Conservation (phyloP, 2,888 invertebrate species). For the Rotaria macrura region DNA sequence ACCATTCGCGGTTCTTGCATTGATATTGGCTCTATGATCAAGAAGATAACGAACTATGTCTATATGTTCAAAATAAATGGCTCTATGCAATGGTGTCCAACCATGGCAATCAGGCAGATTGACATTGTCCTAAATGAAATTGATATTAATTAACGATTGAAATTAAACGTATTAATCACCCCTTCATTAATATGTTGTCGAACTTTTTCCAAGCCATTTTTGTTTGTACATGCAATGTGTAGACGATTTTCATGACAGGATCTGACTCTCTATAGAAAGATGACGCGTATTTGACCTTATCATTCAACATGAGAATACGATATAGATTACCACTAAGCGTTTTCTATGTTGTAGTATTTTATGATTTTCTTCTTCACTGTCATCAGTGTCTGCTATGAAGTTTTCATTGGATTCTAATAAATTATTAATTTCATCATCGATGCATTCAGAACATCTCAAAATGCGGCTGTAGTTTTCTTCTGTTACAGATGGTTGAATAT, state of each 20-base stretch:
- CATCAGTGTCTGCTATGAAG: background rate
- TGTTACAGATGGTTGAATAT: background rate
- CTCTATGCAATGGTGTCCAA: background rate
- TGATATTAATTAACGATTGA: too few relatives aligned
- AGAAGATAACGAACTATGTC: conserved; percentile 4
- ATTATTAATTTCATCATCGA: background rate
- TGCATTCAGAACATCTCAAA: background rate
- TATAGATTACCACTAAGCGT: too few relatives aligned
- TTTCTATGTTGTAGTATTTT: background rate
- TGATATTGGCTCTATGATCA: background rate
- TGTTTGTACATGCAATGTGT: background rate
- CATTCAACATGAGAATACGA: too few relatives aligned
- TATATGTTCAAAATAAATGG: background rate
- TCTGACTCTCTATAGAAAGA: background rate
- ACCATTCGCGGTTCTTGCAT: background rate
- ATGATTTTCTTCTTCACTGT: background rate
- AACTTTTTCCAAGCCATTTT: background rate
- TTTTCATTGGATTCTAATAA: background rate
- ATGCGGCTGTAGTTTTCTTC: background rate
- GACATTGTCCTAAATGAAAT: background rate
- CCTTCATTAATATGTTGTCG: background rate
- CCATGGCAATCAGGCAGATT: background rate
- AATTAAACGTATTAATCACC: too few relatives aligned
- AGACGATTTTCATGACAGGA: background rate
- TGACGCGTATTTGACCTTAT: too few relatives aligned